A percentile compares a stretch with the other conserved stretches of the same genome.
Conservation (phyloP, 2,113 vertebrate species). For the Amphiprion percula region DNA sequence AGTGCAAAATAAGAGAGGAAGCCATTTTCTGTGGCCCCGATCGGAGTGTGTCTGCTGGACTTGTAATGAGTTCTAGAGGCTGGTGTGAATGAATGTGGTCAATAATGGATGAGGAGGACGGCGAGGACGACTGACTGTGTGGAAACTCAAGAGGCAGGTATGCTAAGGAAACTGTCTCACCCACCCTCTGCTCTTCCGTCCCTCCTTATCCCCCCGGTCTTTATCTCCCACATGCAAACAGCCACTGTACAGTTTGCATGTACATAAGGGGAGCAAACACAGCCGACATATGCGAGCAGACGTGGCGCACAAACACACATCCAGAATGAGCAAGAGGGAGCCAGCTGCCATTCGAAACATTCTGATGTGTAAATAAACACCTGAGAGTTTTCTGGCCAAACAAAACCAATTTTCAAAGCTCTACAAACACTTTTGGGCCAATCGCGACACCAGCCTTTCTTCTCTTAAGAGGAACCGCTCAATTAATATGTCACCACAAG, state of each 20-base stretch:
- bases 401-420: slow-evolving; percentile 76
- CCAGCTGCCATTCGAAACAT: slow-evolving; percentile 56
- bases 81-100: slow-evolving; percentile 81
- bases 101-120: slow-evolving; percentile 86
- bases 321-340: slow-evolving; percentile 18
- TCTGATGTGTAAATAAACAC: slow-evolving; percentile 74
- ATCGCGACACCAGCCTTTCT: slow-evolving; percentile 62
- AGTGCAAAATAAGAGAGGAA: neutral
- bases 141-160: slow-evolving; percentile 76
- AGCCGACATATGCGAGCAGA: slow-evolving; percentile 23
- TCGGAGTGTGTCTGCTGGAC: slow-evolving; percentile 19
- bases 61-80: slow-evolving; percentile 80
- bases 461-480: slow-evolving; percentile 70
- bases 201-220: neutral
- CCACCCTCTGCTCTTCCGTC: slow-evolving; percentile 22
- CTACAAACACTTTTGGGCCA: slow-evolving; percentile 62
- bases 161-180: slow-evolving; percentile 12
- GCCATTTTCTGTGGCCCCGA: slow-evolving; percentile 23
- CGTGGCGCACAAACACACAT: slow-evolving; percentile 19
- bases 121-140: slow-evolving; percentile 80
- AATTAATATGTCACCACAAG: slow-evolving; percentile 82
- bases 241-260: slow-evolving; percentile 28
- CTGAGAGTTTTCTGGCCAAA: slow-evolving; percentile 60
- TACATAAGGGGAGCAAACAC: slow-evolving; percentile 47
- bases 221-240: slow-evolving; percentile 48